Evolutionary conservation across 2,888 invertebrate species (phyloP).

Genomic region (Drosophila maculinotata): DNA sequence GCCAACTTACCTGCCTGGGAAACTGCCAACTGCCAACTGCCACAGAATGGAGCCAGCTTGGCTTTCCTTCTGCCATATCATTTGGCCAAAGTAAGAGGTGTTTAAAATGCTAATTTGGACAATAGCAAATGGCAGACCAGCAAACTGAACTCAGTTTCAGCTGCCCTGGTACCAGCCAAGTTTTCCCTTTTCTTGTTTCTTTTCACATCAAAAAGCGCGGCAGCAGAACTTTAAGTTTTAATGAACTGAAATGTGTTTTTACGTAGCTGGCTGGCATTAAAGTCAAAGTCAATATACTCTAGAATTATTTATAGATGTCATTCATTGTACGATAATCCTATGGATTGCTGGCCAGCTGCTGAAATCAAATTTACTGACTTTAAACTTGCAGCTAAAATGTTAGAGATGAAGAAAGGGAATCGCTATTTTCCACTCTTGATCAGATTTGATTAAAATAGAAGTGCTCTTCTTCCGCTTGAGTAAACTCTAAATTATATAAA

Average conservation of each 20-base stretch:
- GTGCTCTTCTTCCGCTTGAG: no score
- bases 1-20: conserved; percentile 59
- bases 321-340: no score
- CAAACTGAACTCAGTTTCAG: conserved; percentile 44
- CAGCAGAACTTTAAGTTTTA: conserved; percentile 9
- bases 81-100: conserved; percentile 78
- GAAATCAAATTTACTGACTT: not conserved
- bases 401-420: no score
- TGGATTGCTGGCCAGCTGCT: not conserved
- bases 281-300: not conserved
- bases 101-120: conserved; percentile 78
- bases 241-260: not conserved
- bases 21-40: conserved; percentile 44
- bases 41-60: conserved; percentile 31
- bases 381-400: not conserved
- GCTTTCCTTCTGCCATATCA: conserved; percentile 71
- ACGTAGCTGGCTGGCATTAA: no score
- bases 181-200: conserved; percentile 27
- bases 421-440: no score
- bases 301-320: no score
- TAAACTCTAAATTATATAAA: no score
- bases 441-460: no score
- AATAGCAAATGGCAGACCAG: conserved; percentile 61
- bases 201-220: conserved; percentile 43
- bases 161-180: conserved; percentile 27